Evolutionary conservation across 2,113 vertebrate species (phyloP), one percentile per base, ranked within the genome.

Genomic region (Zapus hudsonius): DNA sequence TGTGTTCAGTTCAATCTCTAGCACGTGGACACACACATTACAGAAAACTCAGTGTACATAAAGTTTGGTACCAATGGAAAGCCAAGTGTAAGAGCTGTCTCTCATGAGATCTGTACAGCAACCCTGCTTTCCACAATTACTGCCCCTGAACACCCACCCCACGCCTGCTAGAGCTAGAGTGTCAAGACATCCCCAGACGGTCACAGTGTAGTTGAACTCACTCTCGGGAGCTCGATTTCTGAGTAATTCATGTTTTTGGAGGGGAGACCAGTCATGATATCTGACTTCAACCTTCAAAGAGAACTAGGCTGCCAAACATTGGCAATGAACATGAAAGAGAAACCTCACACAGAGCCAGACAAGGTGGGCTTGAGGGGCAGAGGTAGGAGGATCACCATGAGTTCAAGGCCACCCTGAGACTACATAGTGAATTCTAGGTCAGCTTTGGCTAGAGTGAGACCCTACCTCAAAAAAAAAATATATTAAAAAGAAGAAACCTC

Each of bases 211-310:
- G 27, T 52, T 67, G 1, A 31, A 31, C 23, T 31, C 70, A 78
- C 10, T 16, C 15, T 4, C 11, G 66, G 44, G 17, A 36, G 29
- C 69, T 13, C 55, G n/a, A 64, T 55, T 78, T 90, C 67, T 31
- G 25, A 38, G 36, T 16, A 66, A 69, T 72, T 90, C 72, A 47
- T 19, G n/a, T 42, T 44, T 4, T 64, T 40, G 16, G 63, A 2
- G 57, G 9, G 73, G 64, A 73, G 42, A 27, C 44, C 2, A 38
- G n/a, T 84, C 47, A 63, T 74, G 40, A 61, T 74, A 87, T 31
- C 40, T 73, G 52, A 84, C n/a, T 84, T 80, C 47, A 93, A 12
- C 67, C 9, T 76, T 84, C 59, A 75, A 89, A 52, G 36, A 82
- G 12, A 76, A 15, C 3, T 12, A 76, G 44, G 29, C 44, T 86